A percentile compares a stretch with the other conserved stretches of the same genome.
These are phyloP conservation scores for Hyppa rectilinea DNA, from an alignment of 2,888 invertebrate species.

Conservation along the genomic window DNA sequence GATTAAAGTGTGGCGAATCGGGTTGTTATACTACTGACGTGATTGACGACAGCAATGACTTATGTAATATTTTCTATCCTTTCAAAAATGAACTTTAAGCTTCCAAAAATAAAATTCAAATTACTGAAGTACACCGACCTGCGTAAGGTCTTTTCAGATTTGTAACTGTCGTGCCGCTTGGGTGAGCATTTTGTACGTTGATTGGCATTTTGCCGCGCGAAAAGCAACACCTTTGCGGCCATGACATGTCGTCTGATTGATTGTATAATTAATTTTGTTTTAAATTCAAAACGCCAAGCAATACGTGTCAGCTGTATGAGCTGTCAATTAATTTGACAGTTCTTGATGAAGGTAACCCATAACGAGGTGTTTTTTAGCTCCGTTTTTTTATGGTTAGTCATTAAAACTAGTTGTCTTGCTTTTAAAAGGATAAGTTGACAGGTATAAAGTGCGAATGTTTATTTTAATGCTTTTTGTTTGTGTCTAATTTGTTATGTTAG, in stretches of 20 bases:
- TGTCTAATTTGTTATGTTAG: slow-evolving; percentile 67
- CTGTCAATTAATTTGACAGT: slow-evolving; percentile 89
- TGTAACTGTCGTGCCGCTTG: slow-evolving; percentile 73
- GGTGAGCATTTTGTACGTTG: slow-evolving; percentile 86
- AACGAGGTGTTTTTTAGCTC: slow-evolving; percentile 80
- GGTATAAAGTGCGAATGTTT: slow-evolving; percentile 78
- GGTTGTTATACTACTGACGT: slow-evolving; percentile 82
- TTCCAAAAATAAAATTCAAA: slow-evolving; percentile 68
- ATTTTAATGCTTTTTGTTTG: slow-evolving; percentile 67
- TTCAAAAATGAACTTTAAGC: slow-evolving; percentile 67
- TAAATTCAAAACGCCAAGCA: slow-evolving; percentile 84
- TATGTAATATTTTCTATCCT: slow-evolving; percentile 52
- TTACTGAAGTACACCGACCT: slow-evolving; percentile 43
- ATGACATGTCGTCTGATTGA: slow-evolving; percentile 88
- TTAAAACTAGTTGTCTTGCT: slow-evolving; percentile 79
- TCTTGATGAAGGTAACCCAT: slow-evolving; percentile 85
- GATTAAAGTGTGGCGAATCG: slow-evolving; percentile 88
- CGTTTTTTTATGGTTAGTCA: slow-evolving; percentile 78
- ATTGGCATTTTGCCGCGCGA: slow-evolving; percentile 89
- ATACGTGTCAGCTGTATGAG: slow-evolving; percentile 82
- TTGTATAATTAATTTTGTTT: slow-evolving; percentile 90
- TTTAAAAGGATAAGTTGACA: slow-evolving; percentile 82
- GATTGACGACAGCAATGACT: slow-evolving; percentile 56
- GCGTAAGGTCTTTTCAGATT: slow-evolving; percentile 65
- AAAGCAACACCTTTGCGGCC: slow-evolving; percentile 88